phyloP scores from a whole-genome alignment of 2,113 vertebrate genomes.

The Ailurus styani region DNA sequence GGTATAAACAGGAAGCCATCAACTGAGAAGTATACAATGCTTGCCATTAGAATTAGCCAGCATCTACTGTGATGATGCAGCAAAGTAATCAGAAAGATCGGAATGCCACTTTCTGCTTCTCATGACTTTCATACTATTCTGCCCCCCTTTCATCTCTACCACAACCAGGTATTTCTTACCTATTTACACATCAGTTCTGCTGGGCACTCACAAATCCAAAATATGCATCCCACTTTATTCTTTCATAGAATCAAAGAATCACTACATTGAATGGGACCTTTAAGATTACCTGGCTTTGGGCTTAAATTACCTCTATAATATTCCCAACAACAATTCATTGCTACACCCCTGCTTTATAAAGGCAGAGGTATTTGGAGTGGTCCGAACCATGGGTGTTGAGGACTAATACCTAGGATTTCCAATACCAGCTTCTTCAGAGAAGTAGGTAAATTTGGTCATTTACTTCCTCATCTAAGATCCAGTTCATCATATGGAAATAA shows the following conservation, averaged over 20 bases:
- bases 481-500: neutral
- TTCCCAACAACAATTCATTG: neutral
- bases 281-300: neutral
- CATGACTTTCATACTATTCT: neutral
- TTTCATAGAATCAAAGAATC: neutral
- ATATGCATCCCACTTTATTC: neutral
- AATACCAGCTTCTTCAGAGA: neutral
- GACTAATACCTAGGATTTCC: neutral
- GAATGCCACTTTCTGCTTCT: neutral
- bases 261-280: neutral
- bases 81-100: neutral
- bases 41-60: neutral
- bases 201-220: neutral
- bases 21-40: neutral
- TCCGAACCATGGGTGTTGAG: neutral
- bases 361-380: neutral
- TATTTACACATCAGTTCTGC: neutral
- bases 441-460: neutral
- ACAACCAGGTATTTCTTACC: neutral
- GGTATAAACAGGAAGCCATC: neutral
- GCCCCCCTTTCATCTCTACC: neutral
- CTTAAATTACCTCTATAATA: neutral
- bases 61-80: neutral
- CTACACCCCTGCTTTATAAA: neutral
- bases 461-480: neutral